phyloP scores from a whole-genome alignment of 2,113 vertebrate genomes.

The Misgurnus mizolepis region DNA sequence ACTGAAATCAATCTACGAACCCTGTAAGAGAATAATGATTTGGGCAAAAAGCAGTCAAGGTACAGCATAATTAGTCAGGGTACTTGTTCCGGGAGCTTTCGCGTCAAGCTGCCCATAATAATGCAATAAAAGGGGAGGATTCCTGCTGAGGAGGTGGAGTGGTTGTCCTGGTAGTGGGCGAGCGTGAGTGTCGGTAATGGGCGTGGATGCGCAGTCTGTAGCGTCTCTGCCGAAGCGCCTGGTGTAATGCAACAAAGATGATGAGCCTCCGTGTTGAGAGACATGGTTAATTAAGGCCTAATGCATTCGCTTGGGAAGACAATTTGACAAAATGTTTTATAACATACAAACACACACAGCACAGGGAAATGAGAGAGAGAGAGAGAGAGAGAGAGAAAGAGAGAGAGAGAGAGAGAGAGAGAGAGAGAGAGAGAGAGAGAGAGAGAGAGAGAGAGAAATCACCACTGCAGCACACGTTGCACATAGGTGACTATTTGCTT shows the following conservation, averaged over 20 bases:
- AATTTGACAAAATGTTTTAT: constrained; percentile 38
- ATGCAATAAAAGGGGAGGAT: constrained; percentile 51
- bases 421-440: too few relatives aligned
- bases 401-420: too few relatives aligned
- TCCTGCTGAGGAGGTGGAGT: constrained; percentile 50
- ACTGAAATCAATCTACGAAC: constrained; percentile 48
- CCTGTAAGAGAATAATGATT: background rate
- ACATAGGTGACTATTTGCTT: constrained; percentile 17
- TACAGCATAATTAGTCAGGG: constrained; percentile 46
- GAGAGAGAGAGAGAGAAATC: background rate
- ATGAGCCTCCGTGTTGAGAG: constrained; percentile 39
- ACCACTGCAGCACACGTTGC: constrained; percentile 21
- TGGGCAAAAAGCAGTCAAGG: background rate
- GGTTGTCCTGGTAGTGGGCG: constrained; percentile 29
- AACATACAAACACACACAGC: background rate
- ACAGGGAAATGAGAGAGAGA: constrained; percentile 8
- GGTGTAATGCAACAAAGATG: constrained; percentile 39
- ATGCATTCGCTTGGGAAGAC: constrained; percentile 35
- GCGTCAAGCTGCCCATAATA: constrained; percentile 49
- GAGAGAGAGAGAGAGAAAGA: background rate
- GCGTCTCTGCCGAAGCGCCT: constrained; percentile 10
- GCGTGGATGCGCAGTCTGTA: constrained; percentile 37
- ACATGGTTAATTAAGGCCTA: constrained; percentile 41
- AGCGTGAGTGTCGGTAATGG: constrained; percentile 34
- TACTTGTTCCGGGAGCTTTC: constrained; percentile 56